These are phyloP conservation scores for Heterodera filipjevi DNA, from an alignment of 2,888 invertebrate genomes.

Conservation along the genomic window DNA sequence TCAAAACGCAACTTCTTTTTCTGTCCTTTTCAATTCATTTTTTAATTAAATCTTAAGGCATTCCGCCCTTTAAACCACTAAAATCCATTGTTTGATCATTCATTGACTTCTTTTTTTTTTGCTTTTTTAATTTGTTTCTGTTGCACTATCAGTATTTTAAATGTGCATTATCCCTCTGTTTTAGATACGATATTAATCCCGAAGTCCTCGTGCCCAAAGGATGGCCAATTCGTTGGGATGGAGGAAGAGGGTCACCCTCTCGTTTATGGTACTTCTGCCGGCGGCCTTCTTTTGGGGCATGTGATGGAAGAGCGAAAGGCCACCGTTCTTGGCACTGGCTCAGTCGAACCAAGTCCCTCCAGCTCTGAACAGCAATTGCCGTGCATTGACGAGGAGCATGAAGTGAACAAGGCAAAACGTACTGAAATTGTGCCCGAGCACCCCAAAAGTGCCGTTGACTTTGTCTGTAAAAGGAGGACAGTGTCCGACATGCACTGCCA, in stretches of 20 bases:
- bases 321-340: neutral
- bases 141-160: no score
- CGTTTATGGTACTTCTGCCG: constrained; percentile 34
- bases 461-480: constrained; percentile 3
- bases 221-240: neutral
- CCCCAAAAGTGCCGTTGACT: neutral
- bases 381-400: constrained; percentile 46
- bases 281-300: constrained; percentile 21
- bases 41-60: no score
- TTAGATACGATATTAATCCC: constrained; percentile 7
- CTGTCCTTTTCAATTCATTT: no score
- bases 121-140: no score
- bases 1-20: no score
- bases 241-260: constrained; percentile 7
- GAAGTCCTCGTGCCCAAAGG: neutral
- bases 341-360: constrained; percentile 15
- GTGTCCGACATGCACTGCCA: constrained; percentile 38
- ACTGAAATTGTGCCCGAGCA: neutral
- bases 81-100: no score
- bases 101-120: no score
- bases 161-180: neutral
- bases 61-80: no score
- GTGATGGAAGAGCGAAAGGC: neutral
- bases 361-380: constrained; percentile 45
- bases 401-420: neutral